A percentile compares a stretch with the other conserved stretches of the same genome.
Conservation (phyloP, 1,140 invertebrate species). For the Anadara kagoshimensis region DNA sequence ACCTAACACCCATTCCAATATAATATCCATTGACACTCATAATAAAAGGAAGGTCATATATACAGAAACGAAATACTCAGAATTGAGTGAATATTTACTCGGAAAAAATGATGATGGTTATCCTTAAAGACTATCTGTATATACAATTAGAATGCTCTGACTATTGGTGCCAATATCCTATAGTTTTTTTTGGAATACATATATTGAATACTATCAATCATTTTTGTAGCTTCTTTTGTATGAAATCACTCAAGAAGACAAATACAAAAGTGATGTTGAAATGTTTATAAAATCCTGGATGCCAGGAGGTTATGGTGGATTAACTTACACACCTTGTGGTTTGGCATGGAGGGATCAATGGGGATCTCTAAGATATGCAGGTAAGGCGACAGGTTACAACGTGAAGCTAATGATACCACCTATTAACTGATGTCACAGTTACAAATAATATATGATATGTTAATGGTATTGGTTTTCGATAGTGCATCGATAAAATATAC, state of each 20-base stretch:
- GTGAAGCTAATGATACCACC: background rate
- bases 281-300: conserved; percentile 40
- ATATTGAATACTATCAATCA: too few relatives aligned
- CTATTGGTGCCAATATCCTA: background rate
- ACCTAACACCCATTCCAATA: too few relatives aligned
- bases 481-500: too few relatives aligned
- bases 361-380: conserved; percentile 61
- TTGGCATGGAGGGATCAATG: conserved; percentile 58
- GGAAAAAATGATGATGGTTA: too few relatives aligned
- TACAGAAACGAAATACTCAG: too few relatives aligned
- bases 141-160: too few relatives aligned
- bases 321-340: conserved; percentile 60
- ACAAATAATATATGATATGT: background rate
- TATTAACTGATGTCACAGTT: background rate
- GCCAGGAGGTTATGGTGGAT: conserved; percentile 29
- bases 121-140: too few relatives aligned
- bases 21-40: too few relatives aligned
- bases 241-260: conserved; percentile 31
- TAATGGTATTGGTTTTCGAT: too few relatives aligned
- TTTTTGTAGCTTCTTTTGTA: conserved; percentile 68
- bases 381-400: conserved; percentile 23
- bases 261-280: conserved; percentile 37
- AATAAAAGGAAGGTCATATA: too few relatives aligned
- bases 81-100: too few relatives aligned
- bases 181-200: background rate